phyloP scores from a whole-genome alignment of 2,888 invertebrate genomes.

The Plagodis dolabraria region DNA sequence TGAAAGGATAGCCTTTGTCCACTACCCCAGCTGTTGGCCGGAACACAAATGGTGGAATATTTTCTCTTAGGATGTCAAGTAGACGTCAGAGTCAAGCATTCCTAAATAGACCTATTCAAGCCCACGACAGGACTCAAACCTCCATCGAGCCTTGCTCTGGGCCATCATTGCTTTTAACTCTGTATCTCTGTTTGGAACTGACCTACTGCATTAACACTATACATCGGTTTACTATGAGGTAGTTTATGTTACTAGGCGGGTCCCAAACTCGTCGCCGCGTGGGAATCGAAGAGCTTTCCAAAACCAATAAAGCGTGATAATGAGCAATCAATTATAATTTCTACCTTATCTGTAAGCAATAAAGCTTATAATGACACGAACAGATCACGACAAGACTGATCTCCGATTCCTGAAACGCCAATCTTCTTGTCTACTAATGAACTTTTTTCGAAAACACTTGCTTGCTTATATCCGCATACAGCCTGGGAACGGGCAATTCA shows the following conservation, averaged over 20 bases:
- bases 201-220: slow-evolving; percentile 7
- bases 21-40: too few species aligned
- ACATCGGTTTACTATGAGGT: not conserved
- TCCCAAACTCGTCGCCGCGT: slow-evolving; percentile 13
- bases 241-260: slow-evolving; percentile 1
- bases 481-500: slow-evolving; percentile 15
- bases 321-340: slow-evolving; percentile 6
- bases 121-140: too few species aligned
- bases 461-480: slow-evolving; percentile 3
- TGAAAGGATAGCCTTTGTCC: too few species aligned
- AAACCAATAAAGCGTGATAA: slow-evolving; percentile 25
- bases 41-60: too few species aligned
- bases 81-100: too few species aligned
- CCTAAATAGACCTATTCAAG: too few species aligned
- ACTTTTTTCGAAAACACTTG: slow-evolving; percentile 4
- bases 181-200: not conserved
- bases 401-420: slow-evolving; percentile 7
- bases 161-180: too few species aligned
- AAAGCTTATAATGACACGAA: not conserved
- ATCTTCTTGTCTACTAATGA: slow-evolving; percentile 23
- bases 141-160: too few species aligned
- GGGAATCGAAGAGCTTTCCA: slow-evolving; percentile 25
- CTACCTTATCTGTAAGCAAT: not conserved
- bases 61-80: too few species aligned
- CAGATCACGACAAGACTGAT: not conserved